A percentile compares a stretch with the other conserved stretches of the same genome.
Evolutionary conservation across 2,113 vertebrate genomes (phyloP).

Genomic region (Theropithecus gelada): DNA sequence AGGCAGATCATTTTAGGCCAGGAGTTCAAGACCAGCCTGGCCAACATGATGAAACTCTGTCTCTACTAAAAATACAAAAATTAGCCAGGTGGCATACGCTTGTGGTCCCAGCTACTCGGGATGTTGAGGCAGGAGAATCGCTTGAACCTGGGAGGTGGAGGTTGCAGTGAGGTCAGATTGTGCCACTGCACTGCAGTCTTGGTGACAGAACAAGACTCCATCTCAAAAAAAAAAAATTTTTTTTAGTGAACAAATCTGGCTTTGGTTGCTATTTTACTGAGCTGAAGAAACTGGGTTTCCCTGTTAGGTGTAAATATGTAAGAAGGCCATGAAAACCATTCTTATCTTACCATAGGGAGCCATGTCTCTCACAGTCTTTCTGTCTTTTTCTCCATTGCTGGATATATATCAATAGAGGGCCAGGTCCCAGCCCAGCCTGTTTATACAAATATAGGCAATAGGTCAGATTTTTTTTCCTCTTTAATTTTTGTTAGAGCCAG

Average conservation of each 20-base stretch:
- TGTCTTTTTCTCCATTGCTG: not conserved
- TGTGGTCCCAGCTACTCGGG: no score
- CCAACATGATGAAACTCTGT: no score
- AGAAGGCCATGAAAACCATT: not conserved
- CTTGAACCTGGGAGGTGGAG: no score
- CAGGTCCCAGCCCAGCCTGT: not conserved
- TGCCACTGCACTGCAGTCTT: no score
- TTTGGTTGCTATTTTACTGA: not conserved
- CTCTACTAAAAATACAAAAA: no score
- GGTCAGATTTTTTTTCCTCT: not conserved
- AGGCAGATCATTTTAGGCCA: no score
- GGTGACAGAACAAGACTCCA: no score
- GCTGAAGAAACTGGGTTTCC: not conserved
- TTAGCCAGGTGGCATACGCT: no score
- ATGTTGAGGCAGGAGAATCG: no score
- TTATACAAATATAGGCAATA: not conserved
- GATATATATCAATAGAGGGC: not conserved
- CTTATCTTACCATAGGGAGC: not conserved
- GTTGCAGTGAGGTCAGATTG: no score
- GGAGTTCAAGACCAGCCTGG: no score
- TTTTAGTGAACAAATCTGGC: conserved; percentile 23
- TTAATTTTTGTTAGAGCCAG: not conserved
- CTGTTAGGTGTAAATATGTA: not conserved
- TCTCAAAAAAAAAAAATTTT: not conserved
- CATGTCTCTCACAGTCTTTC: not conserved